Evolutionary conservation across 2,888 invertebrate genomes (phyloP).

Genomic region (Galerucella nymphaeae): DNA sequence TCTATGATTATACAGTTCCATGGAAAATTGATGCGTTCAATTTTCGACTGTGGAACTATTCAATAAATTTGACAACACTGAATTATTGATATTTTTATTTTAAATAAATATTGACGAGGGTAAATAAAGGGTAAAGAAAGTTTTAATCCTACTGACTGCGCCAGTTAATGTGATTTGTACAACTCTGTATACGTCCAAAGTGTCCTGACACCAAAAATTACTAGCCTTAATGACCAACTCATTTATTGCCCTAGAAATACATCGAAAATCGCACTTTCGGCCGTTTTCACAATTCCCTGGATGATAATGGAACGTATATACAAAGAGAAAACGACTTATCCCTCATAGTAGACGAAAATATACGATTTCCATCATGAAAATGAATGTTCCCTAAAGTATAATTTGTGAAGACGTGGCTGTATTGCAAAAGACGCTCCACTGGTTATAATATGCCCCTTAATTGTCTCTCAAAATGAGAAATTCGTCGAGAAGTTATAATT

Average conservation of each 20-base stretch:
- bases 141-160: no score
- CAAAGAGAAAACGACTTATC: constrained; percentile 23
- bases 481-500: constrained; percentile 70
- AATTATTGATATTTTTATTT: constrained; percentile 26
- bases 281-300: constrained; percentile 11
- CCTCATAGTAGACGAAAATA: constrained; percentile 28
- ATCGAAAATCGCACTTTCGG: constrained; percentile 23
- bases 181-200: neutral
- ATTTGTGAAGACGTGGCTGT: constrained; percentile 67
- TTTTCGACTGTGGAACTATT: neutral
- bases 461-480: constrained; percentile 69
- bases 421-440: constrained; percentile 64
- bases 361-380: constrained; percentile 65
- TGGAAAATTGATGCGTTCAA: constrained; percentile 20
- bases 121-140: no score
- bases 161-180: no score
- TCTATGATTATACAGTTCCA: constrained; percentile 35
- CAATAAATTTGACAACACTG: neutral
- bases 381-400: constrained; percentile 69
- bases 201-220: constrained; percentile 8
- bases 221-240: constrained; percentile 16
- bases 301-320: constrained; percentile 18
- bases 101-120: neutral
- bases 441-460: constrained; percentile 69
- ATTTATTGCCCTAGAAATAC: constrained; percentile 22